Percentiles rank a stretch among this genome's conserved stretches.
Evolutionary conservation across 1,140 invertebrate genomes (phyloP).

Genomic region (Watersipora subatra): DNA sequence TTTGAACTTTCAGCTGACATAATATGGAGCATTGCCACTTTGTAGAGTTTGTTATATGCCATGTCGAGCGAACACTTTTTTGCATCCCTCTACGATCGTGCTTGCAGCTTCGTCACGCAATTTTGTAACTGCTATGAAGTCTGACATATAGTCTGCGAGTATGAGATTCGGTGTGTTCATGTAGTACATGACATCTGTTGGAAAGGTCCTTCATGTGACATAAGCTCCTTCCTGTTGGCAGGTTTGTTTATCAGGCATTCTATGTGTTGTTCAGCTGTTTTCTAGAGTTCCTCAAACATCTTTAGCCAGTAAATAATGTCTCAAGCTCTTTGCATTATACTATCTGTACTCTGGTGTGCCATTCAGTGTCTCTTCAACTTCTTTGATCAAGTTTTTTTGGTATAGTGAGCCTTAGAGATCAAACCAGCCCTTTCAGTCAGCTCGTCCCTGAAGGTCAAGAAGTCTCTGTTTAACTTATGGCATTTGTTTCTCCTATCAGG

Average conservation of each 20-base stretch:
- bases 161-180: background rate
- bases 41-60: background rate
- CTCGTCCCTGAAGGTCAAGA: too few relatives aligned
- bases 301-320: background rate
- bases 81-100: background rate
- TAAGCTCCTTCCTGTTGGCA: background rate
- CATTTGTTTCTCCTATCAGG: too few relatives aligned
- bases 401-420: too few relatives aligned
- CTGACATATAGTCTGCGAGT: background rate
- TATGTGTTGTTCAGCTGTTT: background rate
- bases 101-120: background rate
- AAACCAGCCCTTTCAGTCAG: too few relatives aligned
- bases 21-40: background rate
- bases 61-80: background rate
- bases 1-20: background rate
- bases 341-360: too few relatives aligned
- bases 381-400: too few relatives aligned
- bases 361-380: too few relatives aligned
- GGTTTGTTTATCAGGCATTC: background rate
- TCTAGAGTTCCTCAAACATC: background rate
- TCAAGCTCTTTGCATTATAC: too few relatives aligned
- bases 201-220: background rate
- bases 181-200: background rate
- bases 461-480: too few relatives aligned
- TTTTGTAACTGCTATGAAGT: background rate